Evolutionary conservation across 2,113 vertebrate genomes (phyloP).

Genomic region (Tenrec ecaudatus): DNA sequence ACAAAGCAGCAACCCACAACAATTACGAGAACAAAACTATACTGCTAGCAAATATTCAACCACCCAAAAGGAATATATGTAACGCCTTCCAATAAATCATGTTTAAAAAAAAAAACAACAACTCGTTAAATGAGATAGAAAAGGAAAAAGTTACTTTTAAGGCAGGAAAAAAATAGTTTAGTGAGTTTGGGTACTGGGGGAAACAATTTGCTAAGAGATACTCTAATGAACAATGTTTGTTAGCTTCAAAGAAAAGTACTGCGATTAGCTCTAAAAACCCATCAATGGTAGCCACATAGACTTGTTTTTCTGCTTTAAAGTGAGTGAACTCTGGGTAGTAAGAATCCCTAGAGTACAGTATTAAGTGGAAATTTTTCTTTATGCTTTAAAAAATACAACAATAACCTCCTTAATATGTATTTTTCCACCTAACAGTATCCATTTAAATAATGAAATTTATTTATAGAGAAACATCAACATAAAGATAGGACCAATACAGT

Average conservation of each 20-base stretch:
- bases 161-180: constrained; percentile 37
- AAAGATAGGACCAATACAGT: constrained; percentile 54
- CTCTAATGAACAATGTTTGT: constrained; percentile 48
- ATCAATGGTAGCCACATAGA: constrained; percentile 48
- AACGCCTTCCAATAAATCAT: constrained; percentile 41
- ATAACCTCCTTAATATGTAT: constrained; percentile 45
- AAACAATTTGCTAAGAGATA: constrained; percentile 36
- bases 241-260: constrained; percentile 49
- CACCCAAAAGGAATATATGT: constrained; percentile 41
- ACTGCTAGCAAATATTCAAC: constrained; percentile 46
- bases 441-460: constrained; percentile 62
- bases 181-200: background rate
- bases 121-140: background rate
- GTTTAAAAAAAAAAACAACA: background rate
- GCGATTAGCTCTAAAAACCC: constrained; percentile 57
- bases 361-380: constrained; percentile 66
- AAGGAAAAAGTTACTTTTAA: constrained; percentile 15
- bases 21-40: constrained; percentile 25
- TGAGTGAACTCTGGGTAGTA: constrained; percentile 38
- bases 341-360: constrained; percentile 61
- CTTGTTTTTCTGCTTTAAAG: constrained; percentile 57
- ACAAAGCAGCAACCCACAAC: background rate
- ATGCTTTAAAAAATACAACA: constrained; percentile 68
- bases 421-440: constrained; percentile 58
- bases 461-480: constrained; percentile 59